Evolutionary conservation across 2,113 vertebrate genomes (phyloP).

Genomic region (Pseudolaguvia tuberculata): DNA sequence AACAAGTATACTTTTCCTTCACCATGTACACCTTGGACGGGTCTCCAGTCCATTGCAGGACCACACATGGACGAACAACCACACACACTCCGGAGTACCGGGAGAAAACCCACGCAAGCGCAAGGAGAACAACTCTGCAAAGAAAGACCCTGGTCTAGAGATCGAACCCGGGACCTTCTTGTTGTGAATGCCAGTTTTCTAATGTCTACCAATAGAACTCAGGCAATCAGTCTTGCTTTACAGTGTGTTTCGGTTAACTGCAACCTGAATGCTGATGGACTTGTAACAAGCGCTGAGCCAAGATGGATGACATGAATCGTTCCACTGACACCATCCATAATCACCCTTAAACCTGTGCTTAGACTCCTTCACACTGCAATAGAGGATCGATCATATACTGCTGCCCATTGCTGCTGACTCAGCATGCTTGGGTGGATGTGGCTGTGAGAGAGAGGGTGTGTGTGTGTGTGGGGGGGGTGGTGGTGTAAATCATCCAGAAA

Average conservation of each 20-base stretch:
- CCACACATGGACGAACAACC: too few species aligned
- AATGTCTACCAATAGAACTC: neutral
- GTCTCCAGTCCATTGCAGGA: too few species aligned
- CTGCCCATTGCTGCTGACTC: conserved; percentile 28
- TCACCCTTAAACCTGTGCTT: conserved; percentile 23
- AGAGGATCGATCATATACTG: conserved; percentile 32
- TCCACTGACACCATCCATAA: conserved; percentile 25
- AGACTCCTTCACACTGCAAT: conserved; percentile 12
- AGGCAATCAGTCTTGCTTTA: neutral
- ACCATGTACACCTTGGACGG: too few species aligned
- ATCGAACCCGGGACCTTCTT: too few species aligned
- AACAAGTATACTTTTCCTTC: too few species aligned
- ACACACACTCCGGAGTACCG: too few species aligned
- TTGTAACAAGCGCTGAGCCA: neutral
- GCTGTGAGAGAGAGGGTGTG: neutral
- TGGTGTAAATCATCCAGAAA: too few species aligned
- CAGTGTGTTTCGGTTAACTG: neutral
- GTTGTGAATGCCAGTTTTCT: too few species aligned
- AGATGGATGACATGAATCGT: conserved; percentile 21
- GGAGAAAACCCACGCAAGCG: too few species aligned
- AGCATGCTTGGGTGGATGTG: neutral
- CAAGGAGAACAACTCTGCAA: too few species aligned
- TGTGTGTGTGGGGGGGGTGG: too few species aligned
- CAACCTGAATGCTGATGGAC: neutral
- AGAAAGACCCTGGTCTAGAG: too few species aligned